Evolutionary conservation across 2,113 vertebrate species (phyloP).

Genomic region (Apaloderma vittatum): DNA sequence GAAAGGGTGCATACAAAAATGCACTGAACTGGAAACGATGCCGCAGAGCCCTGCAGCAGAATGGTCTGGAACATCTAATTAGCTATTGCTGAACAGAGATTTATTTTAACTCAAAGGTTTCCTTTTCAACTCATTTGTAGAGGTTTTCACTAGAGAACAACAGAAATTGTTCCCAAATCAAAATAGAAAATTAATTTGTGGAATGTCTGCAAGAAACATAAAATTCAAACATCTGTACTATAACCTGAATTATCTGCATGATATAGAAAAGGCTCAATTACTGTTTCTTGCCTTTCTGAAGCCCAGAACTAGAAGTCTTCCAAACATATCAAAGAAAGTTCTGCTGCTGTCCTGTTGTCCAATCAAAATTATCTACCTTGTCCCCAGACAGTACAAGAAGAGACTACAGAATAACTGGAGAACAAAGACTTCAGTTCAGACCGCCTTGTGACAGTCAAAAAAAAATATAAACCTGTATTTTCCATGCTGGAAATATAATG

Average conservation of each 20-base stretch:
- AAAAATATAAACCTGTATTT: background rate
- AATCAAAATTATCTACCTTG: background rate
- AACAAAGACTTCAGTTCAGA: background rate
- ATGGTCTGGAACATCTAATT: slow-evolving; percentile 48
- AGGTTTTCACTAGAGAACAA: background rate
- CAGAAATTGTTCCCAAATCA: background rate
- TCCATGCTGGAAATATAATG: background rate
- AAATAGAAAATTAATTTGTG: background rate
- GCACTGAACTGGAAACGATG: slow-evolving; percentile 1
- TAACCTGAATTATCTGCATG: background rate
- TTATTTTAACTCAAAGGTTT: slow-evolving; percentile 20
- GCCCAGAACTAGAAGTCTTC: background rate
- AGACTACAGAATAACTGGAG: background rate
- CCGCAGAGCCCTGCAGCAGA: slow-evolving; percentile 12
- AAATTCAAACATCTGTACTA: background rate
- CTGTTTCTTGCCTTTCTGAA: background rate
- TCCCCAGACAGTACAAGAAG: background rate
- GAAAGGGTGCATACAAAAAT: slow-evolving; percentile 25
- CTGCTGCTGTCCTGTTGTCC: background rate
- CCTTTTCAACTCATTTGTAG: background rate
- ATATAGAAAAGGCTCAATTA: background rate
- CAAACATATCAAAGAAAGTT: background rate
- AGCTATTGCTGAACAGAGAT: background rate
- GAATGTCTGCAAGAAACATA: background rate
- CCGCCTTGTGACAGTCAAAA: background rate